phyloP scores from a whole-genome alignment of 2,888 invertebrate genomes.

The Acleris literana region DNA sequence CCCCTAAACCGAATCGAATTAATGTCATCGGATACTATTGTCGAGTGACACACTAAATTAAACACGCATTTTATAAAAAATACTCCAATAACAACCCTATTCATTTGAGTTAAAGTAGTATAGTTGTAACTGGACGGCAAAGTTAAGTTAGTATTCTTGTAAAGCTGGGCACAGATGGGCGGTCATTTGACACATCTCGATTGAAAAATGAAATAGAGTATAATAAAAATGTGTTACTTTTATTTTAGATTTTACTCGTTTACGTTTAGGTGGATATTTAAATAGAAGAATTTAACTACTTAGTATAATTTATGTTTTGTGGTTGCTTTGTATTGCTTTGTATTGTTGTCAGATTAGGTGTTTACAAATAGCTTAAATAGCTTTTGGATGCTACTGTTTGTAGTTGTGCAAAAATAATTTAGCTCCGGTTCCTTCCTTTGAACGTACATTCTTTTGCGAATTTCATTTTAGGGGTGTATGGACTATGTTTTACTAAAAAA shows the following conservation, averaged over 20 bases:
- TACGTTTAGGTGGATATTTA: slow-evolving; percentile 1
- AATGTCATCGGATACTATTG: slow-evolving; percentile 20
- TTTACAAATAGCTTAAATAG: too few relatives aligned
- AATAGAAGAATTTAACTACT: not conserved
- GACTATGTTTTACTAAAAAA: too few relatives aligned
- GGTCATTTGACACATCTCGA: slow-evolving; percentile 17
- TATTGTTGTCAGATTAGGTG: too few relatives aligned
- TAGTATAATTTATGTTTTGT: not conserved
- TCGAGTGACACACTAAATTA: slow-evolving; percentile 7
- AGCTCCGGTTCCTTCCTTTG: too few relatives aligned
- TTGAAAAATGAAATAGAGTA: slow-evolving; percentile 4
- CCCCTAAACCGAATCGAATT: slow-evolving; percentile 13
- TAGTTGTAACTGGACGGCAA: not conserved
- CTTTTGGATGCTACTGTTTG: too few relatives aligned
- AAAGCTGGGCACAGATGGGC: slow-evolving; percentile 17
- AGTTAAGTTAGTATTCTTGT: slow-evolving; percentile 8
- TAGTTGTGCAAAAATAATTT: too few relatives aligned
- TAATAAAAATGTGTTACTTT: not conserved
- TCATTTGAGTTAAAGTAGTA: not conserved
- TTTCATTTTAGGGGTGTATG: too few relatives aligned
- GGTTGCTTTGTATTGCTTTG: too few relatives aligned
- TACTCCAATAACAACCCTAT: not conserved
- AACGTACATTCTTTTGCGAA: too few relatives aligned
- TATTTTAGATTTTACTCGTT: not conserved
- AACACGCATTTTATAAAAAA: not conserved